A percentile compares a stretch with the other conserved stretches of the same genome.
phyloP scores from a whole-genome alignment of 2,113 vertebrate genomes.

The Cebus imitator region DNA sequence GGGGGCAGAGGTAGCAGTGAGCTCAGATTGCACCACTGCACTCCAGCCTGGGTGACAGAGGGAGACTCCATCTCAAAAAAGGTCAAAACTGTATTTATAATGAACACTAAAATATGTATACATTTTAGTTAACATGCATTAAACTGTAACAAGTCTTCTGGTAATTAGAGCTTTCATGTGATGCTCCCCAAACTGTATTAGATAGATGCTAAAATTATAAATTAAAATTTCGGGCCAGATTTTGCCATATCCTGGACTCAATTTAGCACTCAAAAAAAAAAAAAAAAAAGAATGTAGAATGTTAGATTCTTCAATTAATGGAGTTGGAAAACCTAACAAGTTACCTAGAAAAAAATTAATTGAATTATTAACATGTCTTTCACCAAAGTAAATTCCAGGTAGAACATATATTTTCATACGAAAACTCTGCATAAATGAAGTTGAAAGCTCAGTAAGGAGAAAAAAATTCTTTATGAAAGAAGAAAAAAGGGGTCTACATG shows the following conservation, averaged over 20 bases:
- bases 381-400: conserved; percentile 17
- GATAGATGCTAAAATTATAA: not conserved
- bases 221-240: not conserved
- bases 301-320: not conserved
- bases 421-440: not conserved
- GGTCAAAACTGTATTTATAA: not conserved
- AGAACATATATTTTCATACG: not conserved
- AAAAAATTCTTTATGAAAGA: no score
- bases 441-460: not conserved
- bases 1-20: not conserved
- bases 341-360: not conserved
- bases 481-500: not conserved
- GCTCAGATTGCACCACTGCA: not conserved
- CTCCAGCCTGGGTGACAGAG: not conserved
- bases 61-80: not conserved
- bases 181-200: not conserved
- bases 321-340: not conserved
- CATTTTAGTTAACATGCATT: not conserved
- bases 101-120: not conserved
- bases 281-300: not conserved
- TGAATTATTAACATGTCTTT: conserved; percentile 5
- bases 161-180: not conserved
- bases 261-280: not conserved
- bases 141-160: not conserved
- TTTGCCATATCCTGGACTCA: not conserved